Percentiles rank a stretch among this genome's conserved stretches.
Evolutionary conservation across 2,888 invertebrate species (phyloP).

Genomic region (Helleia helle): DNA sequence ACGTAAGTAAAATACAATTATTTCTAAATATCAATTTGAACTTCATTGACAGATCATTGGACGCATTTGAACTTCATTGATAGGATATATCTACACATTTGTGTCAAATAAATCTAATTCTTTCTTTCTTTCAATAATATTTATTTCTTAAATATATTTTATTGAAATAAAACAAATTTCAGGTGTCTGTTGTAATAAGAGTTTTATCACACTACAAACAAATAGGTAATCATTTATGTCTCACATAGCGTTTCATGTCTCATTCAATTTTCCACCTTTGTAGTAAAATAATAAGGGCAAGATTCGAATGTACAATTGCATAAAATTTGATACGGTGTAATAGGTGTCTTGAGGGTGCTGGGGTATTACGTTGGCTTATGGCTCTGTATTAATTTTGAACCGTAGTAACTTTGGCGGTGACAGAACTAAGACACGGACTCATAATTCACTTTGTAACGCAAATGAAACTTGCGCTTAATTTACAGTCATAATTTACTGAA

Average conservation of each 20-base stretch:
- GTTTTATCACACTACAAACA: conserved; percentile 66
- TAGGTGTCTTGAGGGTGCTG: conserved; percentile 49
- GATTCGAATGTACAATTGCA: conserved; percentile 25
- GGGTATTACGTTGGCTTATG: conserved; percentile 70
- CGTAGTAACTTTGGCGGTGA: conserved; percentile 72
- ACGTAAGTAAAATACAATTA: too few relatives aligned
- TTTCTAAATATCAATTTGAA: too few relatives aligned
- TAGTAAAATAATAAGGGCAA: conserved; percentile 21
- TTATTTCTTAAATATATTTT: too few relatives aligned
- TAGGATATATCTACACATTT: too few relatives aligned
- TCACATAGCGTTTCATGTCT: conserved; percentile 25
- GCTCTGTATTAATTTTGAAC: conserved; percentile 74
- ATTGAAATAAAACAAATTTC: too few relatives aligned
- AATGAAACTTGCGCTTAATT: conserved; percentile 72
- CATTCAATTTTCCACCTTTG: conserved; percentile 25
- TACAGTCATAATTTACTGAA: conserved; percentile 71
- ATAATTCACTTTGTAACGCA: conserved; percentile 71
- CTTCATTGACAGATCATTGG: too few relatives aligned
- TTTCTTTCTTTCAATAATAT: too few relatives aligned
- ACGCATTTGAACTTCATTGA: too few relatives aligned
- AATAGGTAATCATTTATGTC: conserved; percentile 57
- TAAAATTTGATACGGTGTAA: conserved; percentile 64
- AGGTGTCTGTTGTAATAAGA: conserved; percentile 64
- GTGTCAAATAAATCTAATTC: too few relatives aligned
- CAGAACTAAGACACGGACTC: conserved; percentile 72